Base-by-base conservation (phyloP, 1,140 invertebrate species). In the Triops cancriformis region DNA sequence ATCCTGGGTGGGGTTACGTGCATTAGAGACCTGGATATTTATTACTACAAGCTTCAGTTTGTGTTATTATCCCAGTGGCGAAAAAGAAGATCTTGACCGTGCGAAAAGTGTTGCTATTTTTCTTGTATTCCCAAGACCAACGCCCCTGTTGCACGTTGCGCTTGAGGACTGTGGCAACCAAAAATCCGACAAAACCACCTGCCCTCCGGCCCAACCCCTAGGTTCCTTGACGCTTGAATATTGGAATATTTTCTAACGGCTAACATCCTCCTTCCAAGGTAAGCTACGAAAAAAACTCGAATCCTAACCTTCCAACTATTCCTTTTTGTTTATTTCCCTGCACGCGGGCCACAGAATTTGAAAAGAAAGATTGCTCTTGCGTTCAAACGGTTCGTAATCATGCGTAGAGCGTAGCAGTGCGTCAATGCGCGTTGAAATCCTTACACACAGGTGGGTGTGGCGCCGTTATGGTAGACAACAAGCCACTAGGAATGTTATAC, bases 381-480 rank as follows among this genome's bases (percentile, higher is more conserved):
- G 31, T 37, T 37, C 7, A 37, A 37, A 37, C 31, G 31, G 31
- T 37, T 37, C 31, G 31, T 37, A 37, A 37, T 37, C 31, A 37
- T 37, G 31, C 31, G 31, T 37, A 37, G 31, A 37, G 31, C 31
- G 31, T 37, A 37, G 31, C 31, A 37, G 2, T 37, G 31, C 7
- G 31, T 2, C 31, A 4, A 37, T 37, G 31, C 31, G 31, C 31
- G 31, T 37, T 37, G 7, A 4, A 23, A 6, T 64, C 18, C 51
- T 64, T 23, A 64, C 51, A 64, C 51, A 64, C 51, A 64, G 51
- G 51, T 64, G 51, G 51, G 51, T 64, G 51, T 64, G 51, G 51
- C 51, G 11, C 51, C 51, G 51, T 64, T 64, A 64, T 23, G 51
- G 10, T 64, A 18, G 5, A 23, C 23, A 64, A 64, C 51, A 6